Conservation (phyloP, 2,113 vertebrate genomes). For the Romanogobio albipinnatus region DNA sequence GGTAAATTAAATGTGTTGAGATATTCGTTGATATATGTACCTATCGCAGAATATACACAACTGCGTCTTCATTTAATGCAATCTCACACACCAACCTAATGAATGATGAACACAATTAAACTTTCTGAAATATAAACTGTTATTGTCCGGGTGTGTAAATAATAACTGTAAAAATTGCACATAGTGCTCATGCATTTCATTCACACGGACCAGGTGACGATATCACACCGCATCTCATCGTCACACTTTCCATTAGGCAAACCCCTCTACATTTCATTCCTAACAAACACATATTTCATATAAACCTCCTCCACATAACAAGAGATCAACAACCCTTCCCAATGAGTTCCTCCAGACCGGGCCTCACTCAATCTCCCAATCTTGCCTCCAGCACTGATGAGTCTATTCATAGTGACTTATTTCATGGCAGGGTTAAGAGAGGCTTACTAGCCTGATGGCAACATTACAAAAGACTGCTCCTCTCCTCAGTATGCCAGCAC, state of each 20-base stretch:
- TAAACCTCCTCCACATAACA: constrained; percentile 20
- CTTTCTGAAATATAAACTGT: no score
- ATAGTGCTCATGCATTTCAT: no score
- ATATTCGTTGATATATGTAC: no score
- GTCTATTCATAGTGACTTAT: constrained; percentile 55
- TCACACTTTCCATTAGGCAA: not conserved
- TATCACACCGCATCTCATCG: no score
- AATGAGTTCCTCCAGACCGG: constrained; percentile 18
- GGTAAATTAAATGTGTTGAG: no score
- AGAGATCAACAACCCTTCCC: not conserved
- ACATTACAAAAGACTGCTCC: constrained; percentile 50
- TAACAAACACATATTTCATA: constrained; percentile 3
- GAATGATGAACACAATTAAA: no score
- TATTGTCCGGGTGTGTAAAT: no score
- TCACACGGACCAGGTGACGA: no score
- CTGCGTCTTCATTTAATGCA: no score
- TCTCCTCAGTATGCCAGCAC: constrained; percentile 6
- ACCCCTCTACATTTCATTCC: not conserved
- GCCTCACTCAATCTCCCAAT: constrained; percentile 31
- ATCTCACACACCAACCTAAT: no score
- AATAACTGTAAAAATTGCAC: no score
- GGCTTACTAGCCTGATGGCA: constrained; percentile 51
- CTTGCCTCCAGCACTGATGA: constrained; percentile 23
- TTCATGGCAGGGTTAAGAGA: constrained; percentile 52
- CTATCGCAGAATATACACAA: no score